A percentile compares a stretch with the other conserved stretches of the same genome.
These are phyloP conservation scores for Brachypterus glaber DNA, from an alignment of 2,888 invertebrate genomes.

Conservation along the genomic window DNA sequence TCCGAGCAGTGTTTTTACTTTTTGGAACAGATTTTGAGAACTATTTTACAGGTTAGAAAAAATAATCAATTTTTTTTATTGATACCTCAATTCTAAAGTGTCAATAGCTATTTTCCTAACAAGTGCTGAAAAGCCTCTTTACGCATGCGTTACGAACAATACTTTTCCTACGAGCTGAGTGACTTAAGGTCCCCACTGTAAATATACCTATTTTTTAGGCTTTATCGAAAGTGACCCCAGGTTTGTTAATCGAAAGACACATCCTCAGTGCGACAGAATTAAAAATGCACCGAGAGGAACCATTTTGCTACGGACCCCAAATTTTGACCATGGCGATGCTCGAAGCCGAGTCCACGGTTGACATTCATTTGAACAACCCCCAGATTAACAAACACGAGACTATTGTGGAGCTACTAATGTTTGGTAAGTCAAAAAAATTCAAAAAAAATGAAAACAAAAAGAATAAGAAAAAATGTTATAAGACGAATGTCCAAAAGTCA, in stretches of 20 bases:
- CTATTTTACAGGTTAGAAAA: conserved; percentile 49
- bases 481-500: too few relatives aligned
- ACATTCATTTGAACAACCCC: conserved; percentile 40
- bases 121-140: too few relatives aligned
- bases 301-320: conserved; percentile 39
- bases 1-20: conserved; percentile 56
- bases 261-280: conserved; percentile 54
- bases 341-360: conserved; percentile 39
- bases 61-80: too few relatives aligned
- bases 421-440: conserved; percentile 35
- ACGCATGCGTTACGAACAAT: too few relatives aligned
- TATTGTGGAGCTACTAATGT: conserved; percentile 48
- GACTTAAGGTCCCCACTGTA: too few relatives aligned
- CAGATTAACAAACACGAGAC: conserved; percentile 45
- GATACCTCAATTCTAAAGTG: background rate
- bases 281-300: conserved; percentile 36
- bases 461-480: too few relatives aligned
- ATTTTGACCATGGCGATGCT: conserved; percentile 37
- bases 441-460: conserved; percentile 5
- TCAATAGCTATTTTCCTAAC: too few relatives aligned
- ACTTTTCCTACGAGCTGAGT: too few relatives aligned
- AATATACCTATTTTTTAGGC: too few relatives aligned
- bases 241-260: conserved; percentile 54
- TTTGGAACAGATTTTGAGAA: conserved; percentile 55
- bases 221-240: conserved; percentile 55